These are phyloP conservation scores for Pteronotus mesoamericanus DNA, from an alignment of 2,797 vertebrate genomes.

Conservation along the genomic window DNA sequence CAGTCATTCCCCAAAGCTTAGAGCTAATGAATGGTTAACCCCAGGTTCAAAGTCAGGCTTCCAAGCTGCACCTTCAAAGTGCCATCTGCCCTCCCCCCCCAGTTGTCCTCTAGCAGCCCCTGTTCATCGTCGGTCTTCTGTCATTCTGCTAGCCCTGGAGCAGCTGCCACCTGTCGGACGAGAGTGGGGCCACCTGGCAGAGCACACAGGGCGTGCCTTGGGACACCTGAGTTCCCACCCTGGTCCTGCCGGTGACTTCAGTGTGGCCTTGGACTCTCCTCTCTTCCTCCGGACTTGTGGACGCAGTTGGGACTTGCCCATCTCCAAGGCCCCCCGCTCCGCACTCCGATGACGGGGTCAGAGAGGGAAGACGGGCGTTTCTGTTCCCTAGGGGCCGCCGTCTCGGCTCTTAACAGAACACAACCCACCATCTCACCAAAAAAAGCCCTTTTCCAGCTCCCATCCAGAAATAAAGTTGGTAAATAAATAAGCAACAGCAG, in stretches of 20 bases:
- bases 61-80: neutral
- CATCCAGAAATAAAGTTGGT: conserved; percentile 50
- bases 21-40: fast-evolving
- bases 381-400: conserved; percentile 5
- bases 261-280: neutral
- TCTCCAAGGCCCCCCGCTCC: neutral
- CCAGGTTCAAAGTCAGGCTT: neutral
- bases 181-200: neutral
- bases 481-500: conserved; percentile 18
- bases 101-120: fast-evolving
- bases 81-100: fast-evolving
- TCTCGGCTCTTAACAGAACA: neutral
- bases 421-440: conserved; percentile 13
- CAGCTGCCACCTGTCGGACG: neutral
- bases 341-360: fast-evolving
- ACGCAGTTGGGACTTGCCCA: fast-evolving
- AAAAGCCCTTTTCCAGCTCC: conserved; percentile 29
- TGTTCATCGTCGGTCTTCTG: neutral
- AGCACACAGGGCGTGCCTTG: neutral
- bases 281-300: neutral
- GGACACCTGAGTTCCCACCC: neutral
- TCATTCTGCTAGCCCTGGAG: neutral
- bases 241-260: neutral
- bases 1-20: neutral
- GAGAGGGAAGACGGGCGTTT: neutral